Evolutionary conservation across 2,113 vertebrate genomes (phyloP).

Genomic region (Lycaon pictus): DNA sequence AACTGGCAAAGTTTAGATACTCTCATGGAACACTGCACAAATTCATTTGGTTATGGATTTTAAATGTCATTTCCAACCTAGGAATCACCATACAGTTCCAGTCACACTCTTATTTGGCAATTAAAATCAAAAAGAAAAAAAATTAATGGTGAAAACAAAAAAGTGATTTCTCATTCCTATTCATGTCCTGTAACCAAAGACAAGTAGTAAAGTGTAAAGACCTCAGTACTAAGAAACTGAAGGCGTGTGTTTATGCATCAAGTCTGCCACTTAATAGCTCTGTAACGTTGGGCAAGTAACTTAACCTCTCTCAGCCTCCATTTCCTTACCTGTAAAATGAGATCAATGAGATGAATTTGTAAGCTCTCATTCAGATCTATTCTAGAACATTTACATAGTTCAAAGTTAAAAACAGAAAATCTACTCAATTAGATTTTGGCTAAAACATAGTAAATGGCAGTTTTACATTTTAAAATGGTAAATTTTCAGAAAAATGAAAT

Average conservation of each 20-base stretch:
- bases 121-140: slow-evolving; percentile 46
- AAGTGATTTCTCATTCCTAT: neutral
- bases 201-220: neutral
- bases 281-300: neutral
- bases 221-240: neutral
- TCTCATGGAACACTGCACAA: neutral
- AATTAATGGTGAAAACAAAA: neutral
- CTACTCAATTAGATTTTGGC: slow-evolving; percentile 9
- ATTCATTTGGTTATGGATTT: neutral
- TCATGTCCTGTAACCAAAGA: neutral
- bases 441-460: neutral
- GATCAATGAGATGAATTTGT: neutral
- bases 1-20: neutral
- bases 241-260: neutral
- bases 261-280: neutral
- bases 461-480: slow-evolving; percentile 20
- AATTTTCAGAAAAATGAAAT: slow-evolving; percentile 54
- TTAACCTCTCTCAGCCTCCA: neutral
- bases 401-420: slow-evolving; percentile 47
- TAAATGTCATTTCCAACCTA: neutral
- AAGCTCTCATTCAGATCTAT: neutral
- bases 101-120: neutral
- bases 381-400: slow-evolving; percentile 7
- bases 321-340: slow-evolving; percentile 1
- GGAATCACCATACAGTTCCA: neutral